Conservation (phyloP, 2,113 vertebrate genomes). For the Panthera uncia region DNA sequence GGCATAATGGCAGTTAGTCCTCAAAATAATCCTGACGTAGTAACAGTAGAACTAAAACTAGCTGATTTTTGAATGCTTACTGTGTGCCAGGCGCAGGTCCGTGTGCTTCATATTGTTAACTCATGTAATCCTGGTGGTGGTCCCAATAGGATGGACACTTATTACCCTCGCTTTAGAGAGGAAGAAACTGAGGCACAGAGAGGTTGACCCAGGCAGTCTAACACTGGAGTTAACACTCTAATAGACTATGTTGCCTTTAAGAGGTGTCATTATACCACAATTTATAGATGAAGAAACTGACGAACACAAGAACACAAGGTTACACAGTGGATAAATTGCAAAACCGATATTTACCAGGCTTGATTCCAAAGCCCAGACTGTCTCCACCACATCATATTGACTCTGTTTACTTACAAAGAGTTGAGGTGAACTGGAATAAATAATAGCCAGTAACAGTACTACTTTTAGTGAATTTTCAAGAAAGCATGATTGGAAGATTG, state of each 20-base stretch:
- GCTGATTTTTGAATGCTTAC: neutral
- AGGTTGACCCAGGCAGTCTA: neutral
- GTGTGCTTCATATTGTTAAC: neutral
- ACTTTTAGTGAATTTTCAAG: neutral
- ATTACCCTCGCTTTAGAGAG: neutral
- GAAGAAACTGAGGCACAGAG: neutral
- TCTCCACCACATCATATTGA: neutral
- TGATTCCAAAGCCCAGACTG: neutral
- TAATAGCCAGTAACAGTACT: neutral
- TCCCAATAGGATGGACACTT: neutral
- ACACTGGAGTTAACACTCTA: neutral
- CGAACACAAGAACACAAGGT: neutral
- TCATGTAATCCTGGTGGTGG: neutral
- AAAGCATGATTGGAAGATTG: neutral
- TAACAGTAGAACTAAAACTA: constrained; percentile 18
- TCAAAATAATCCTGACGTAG: neutral
- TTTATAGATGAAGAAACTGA: neutral
- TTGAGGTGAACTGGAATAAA: neutral
- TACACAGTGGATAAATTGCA: neutral
- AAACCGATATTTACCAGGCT: neutral
- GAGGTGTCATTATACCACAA: neutral
- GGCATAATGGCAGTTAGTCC: neutral
- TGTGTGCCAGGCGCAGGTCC: neutral
- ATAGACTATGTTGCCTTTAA: neutral
- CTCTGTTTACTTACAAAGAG: neutral